Evolutionary conservation across 64 coral and sea anemone species (phyloP).

Genomic region (Stylophora pistillata): DNA sequence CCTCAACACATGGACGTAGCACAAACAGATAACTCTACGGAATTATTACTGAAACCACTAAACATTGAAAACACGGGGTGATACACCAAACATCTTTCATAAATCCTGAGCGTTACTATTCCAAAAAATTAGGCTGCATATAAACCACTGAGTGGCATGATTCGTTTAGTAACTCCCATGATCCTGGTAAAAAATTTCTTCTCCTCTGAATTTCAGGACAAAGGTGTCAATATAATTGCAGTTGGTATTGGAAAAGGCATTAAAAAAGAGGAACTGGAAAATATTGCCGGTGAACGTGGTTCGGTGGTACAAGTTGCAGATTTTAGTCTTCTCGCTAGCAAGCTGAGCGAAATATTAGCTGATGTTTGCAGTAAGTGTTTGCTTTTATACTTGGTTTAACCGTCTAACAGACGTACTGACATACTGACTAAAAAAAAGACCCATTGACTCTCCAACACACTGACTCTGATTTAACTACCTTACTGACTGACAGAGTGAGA

Average conservation of each 20-base stretch:
- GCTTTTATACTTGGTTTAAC: neutral
- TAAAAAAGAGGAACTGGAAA: neutral
- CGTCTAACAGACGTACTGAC: too few relatives aligned
- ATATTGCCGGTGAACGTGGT: conserved; percentile 13
- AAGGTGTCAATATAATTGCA: conserved; percentile 13
- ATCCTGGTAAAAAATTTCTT: neutral
- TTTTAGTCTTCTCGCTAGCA: neutral
- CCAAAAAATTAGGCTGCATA: too few relatives aligned
- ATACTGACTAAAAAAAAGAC: too few relatives aligned
- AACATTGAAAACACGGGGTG: too few relatives aligned
- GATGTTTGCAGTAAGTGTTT: conserved; percentile 12
- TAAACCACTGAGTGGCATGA: too few relatives aligned
- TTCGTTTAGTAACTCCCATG: neutral
- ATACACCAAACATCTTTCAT: too few relatives aligned
- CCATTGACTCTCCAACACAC: too few relatives aligned
- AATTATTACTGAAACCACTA: too few relatives aligned
- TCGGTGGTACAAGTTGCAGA: neutral
- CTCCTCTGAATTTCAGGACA: neutral
- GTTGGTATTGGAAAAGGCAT: conserved; percentile 20
- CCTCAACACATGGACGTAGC: too few relatives aligned
- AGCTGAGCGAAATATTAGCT: neutral
- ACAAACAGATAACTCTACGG: too few relatives aligned
- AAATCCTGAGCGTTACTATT: too few relatives aligned
- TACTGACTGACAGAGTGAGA: neutral
- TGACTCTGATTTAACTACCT: too few relatives aligned